Percentiles rank a stretch among this genome's conserved stretches.
These are phyloP conservation scores for Aphidius ervi DNA, from an alignment of 1,140 invertebrate species.

Conservation along the genomic window DNA sequence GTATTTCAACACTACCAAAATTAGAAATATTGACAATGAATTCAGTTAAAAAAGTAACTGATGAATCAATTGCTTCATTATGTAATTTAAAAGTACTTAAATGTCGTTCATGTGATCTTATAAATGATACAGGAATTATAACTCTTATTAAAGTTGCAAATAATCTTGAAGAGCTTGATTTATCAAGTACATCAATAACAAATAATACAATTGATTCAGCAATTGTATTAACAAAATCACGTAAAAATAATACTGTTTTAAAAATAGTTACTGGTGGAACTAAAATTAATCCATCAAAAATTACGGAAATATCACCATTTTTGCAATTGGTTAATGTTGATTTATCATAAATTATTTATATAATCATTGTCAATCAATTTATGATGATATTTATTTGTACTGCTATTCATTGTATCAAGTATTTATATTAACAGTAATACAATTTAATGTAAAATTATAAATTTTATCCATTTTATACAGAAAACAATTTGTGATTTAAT, in stretches of 20 bases:
- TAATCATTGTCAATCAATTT: no score
- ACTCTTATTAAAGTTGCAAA: constrained; percentile 29
- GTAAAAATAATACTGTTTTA: constrained; percentile 32
- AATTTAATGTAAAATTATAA: no score
- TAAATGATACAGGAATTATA: constrained; percentile 28
- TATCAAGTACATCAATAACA: constrained; percentile 32
- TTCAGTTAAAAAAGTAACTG: constrained; percentile 25
- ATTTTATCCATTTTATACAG: no score
- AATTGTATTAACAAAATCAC: constrained; percentile 26
- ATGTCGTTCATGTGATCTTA: constrained; percentile 28
- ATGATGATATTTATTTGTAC: no score
- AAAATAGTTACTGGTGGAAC: constrained; percentile 36
- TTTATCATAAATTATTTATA: constrained; percentile 16
- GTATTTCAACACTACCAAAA: constrained; percentile 28
- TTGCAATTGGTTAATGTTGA: constrained; percentile 38
- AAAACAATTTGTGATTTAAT: no score
- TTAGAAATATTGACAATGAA: constrained; percentile 34
- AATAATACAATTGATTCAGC: constrained; percentile 29
- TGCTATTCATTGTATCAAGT: no score
- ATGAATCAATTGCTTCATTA: constrained; percentile 25
- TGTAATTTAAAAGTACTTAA: constrained; percentile 30
- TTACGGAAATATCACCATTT: constrained; percentile 33
- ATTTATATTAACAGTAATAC: no score
- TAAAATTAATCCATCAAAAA: constrained; percentile 11
- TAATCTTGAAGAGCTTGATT: constrained; percentile 32